Percentiles rank a stretch among this genome's conserved stretches.
phyloP scores from a whole-genome alignment of 2,113 vertebrate species.

The Carassius gibelio region DNA sequence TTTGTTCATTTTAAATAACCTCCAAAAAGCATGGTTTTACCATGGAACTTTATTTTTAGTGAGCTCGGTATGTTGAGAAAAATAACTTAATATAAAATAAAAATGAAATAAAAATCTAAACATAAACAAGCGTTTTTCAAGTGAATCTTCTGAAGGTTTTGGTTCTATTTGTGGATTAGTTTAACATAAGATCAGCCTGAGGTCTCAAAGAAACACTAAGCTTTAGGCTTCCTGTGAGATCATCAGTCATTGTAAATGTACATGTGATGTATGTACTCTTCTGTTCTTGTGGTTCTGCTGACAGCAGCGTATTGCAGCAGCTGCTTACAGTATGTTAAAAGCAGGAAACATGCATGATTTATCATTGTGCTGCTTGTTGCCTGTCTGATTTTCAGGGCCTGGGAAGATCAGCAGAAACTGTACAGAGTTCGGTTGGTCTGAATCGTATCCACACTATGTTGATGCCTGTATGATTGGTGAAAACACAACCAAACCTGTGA shows the following conservation, averaged over 20 bases:
- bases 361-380: conserved; percentile 1
- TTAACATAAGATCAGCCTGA: not conserved
- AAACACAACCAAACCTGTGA: conserved; percentile 77
- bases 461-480: conserved; percentile 88
- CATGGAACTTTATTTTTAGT: too few relatives aligned
- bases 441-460: conserved; percentile 90
- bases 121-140: too few relatives aligned
- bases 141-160: not conserved
- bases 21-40: too few relatives aligned
- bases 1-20: too few relatives aligned
- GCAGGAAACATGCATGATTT: not conserved
- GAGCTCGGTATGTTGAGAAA: not conserved
- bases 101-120: not conserved
- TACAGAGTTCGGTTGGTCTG: conserved; percentile 91
- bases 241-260: not conserved
- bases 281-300: not conserved
- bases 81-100: not conserved
- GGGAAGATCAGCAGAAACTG: conserved; percentile 91
- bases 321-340: not conserved
- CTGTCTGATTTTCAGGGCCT: conserved; percentile 65
- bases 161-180: not conserved
- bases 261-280: not conserved
- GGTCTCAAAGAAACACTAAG: not conserved
- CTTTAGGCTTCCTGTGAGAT: not conserved
- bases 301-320: not conserved